Conservation (phyloP, 2,797 vertebrate species). For the Cryptoblepharus egeriae region DNA sequence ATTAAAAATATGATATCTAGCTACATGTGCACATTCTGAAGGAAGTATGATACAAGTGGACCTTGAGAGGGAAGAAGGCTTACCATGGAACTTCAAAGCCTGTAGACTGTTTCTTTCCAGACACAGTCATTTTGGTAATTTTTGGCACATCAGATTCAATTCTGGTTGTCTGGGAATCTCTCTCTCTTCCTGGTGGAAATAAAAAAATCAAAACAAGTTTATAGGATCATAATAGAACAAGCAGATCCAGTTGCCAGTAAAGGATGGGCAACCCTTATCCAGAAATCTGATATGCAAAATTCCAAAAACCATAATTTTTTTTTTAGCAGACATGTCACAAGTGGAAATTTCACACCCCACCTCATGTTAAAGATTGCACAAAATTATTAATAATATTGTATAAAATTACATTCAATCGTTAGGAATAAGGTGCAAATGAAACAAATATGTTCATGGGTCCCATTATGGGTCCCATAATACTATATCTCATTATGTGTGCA, state of each 20-base stretch:
- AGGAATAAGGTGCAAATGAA: no score
- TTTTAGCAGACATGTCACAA: no score
- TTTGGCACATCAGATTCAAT: slow-evolving; percentile 92
- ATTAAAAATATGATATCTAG: slow-evolving; percentile 64
- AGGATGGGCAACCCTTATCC: neutral
- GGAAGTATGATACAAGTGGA: slow-evolving; percentile 57
- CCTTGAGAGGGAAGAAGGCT: slow-evolving; percentile 50
- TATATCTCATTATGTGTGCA: no score
- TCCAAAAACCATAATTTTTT: no score
- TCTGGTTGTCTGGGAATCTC: slow-evolving; percentile 79
- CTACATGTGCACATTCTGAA: slow-evolving; percentile 64
- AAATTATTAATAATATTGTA: no score
- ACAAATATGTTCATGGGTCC: no score
- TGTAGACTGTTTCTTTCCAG: slow-evolving; percentile 97
- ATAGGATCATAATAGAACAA: slow-evolving; percentile 35
- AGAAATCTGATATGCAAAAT: neutral
- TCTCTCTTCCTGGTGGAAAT: slow-evolving; percentile 85
- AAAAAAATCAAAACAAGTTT: slow-evolving; percentile 42
- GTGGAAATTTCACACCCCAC: no score
- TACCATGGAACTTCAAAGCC: slow-evolving; percentile 98
- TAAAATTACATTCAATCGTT: no score
- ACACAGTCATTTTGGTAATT: slow-evolving; percentile 96
- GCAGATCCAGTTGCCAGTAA: slow-evolving; percentile 31
- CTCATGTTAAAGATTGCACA: no score
- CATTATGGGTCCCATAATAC: no score